Percentiles rank a stretch among this genome's conserved stretches.
Conservation (phyloP, 2,888 invertebrate genomes). For the Apodemia duryi region DNA sequence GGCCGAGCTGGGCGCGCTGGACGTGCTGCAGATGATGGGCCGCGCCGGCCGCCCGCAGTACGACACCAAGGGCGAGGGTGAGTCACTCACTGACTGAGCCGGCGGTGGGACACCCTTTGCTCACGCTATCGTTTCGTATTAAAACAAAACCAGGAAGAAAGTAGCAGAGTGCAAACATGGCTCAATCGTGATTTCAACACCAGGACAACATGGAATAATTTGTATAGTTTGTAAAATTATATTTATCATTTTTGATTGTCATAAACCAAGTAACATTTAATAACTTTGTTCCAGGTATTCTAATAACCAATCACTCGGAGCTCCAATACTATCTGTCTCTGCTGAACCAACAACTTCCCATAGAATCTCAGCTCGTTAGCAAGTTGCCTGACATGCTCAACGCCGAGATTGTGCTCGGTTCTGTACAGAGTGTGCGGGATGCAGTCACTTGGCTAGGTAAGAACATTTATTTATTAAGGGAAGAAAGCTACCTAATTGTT, state of each 20-base stretch:
- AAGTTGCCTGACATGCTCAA: slow-evolving; percentile 98
- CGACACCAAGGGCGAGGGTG: slow-evolving; percentile 90
- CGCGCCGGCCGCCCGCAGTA: slow-evolving; percentile 99
- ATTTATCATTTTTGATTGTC: too few relatives aligned
- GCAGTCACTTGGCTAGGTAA: slow-evolving; percentile 95
- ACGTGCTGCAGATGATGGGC: slow-evolving; percentile 99
- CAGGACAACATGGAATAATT: too few relatives aligned
- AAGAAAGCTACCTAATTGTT: too few relatives aligned
- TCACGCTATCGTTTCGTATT: too few relatives aligned
- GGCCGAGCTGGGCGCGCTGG: slow-evolving; percentile 98
- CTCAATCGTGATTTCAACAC: too few relatives aligned
- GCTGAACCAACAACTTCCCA: slow-evolving; percentile 98
- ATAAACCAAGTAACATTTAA: too few relatives aligned
- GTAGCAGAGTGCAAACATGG: too few relatives aligned
- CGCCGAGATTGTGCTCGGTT: slow-evolving; percentile 98
- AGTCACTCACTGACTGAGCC: slow-evolving; percentile 14
- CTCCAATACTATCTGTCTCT: slow-evolving; percentile 98
- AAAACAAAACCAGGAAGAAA: too few relatives aligned
- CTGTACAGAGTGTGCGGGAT: slow-evolving; percentile 90
- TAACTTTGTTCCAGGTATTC: slow-evolving; percentile 81
- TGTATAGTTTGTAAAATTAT: too few relatives aligned
- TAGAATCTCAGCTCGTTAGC: slow-evolving; percentile 96
- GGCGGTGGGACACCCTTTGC: too few relatives aligned
- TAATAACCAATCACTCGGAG: slow-evolving; percentile 99
- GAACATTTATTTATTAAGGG: slow-evolving; percentile 25